Evolutionary conservation across 2,113 vertebrate species (phyloP), one percentile per base, ranked within the genome.

Genomic region (Anguilla rostrata): DNA sequence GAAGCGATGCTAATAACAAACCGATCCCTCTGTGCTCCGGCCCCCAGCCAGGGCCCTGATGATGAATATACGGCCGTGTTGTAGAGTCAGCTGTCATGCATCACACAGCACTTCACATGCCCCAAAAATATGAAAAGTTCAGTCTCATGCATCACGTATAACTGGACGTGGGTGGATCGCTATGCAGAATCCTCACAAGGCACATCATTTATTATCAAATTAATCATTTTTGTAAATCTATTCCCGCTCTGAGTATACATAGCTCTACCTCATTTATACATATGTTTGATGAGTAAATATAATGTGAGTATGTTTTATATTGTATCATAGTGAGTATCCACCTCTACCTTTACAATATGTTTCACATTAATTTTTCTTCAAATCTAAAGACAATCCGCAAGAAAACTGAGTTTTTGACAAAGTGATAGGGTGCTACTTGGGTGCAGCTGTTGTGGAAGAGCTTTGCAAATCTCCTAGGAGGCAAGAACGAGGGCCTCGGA

Each of bases 1-100:
- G 91, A 93, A 90, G 85, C 85, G 85, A 78, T 63, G 89, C 89
- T 88, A 90, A 91, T 87, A 92, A 88, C 88, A 89, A 87, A 79
- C 78, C 41, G 53, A 79, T 81, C 57, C 34, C 83, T 80, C 86
- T 75, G 71, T 87, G 86, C 84, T 20, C 5, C 81, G 83, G 39
- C 87, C n/a, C 82, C 60, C 3, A 22, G 34, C 81, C 7, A 9
- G 14, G 22, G 39, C 29, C 78, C 53, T 16, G 83, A 75, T 86
- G 84, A 82, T 63, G n/a, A 16, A 22, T 5, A 26, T 78, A 39
- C 40, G 88, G 41, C 46, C 40, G 26, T 39, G 20, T 41, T 8
- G 1, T 84, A 29, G 57, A 41, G 29, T 71, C n/a, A 29, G 40
- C 80, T 85, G 0, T 0, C 84, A 85, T 92, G 89, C 89, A 87